Percentiles rank a stretch among this genome's conserved stretches.
These are phyloP conservation scores for Psephotus haematonotus DNA, from an alignment of 2,113 vertebrate species.

Conservation along the genomic window DNA sequence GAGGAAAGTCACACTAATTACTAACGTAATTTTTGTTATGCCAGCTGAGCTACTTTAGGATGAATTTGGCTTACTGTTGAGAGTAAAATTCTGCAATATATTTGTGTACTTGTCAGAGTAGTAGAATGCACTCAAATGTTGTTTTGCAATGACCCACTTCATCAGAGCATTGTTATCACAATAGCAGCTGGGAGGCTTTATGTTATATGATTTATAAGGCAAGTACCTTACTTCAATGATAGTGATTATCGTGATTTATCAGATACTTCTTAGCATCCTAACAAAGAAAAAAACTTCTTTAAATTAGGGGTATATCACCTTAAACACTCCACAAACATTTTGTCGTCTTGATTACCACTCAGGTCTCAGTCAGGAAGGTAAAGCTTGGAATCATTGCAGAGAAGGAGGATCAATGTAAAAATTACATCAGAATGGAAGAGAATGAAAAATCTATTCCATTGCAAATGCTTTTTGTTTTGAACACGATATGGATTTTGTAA, in stretches of 20 bases:
- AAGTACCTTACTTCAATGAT: constrained; percentile 30
- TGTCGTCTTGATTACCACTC: constrained; percentile 1
- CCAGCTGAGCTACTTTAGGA: background rate
- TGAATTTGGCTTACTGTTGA: background rate
- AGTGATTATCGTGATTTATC: constrained; percentile 33
- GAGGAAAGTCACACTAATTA: background rate
- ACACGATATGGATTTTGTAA: background rate
- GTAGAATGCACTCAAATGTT: background rate
- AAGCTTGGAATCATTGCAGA: background rate
- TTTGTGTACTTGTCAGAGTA: background rate
- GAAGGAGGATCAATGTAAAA: background rate
- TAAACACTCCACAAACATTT: background rate
- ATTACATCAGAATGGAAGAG: background rate
- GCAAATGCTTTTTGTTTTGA: background rate
- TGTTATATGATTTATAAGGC: constrained; percentile 33
- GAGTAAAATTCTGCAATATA: background rate
- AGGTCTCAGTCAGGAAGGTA: background rate
- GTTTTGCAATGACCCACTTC: constrained; percentile 6
- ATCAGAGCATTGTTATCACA: background rate
- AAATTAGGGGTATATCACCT: background rate
- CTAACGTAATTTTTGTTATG: background rate
- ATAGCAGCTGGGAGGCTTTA: background rate
- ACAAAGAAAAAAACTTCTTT: constrained; percentile 20
- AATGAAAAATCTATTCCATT: background rate
- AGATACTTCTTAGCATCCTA: background rate